Percentiles rank a stretch among this genome's conserved stretches.
Conservation (phyloP, 1,140 invertebrate species). For the Nephila pilipes region DNA sequence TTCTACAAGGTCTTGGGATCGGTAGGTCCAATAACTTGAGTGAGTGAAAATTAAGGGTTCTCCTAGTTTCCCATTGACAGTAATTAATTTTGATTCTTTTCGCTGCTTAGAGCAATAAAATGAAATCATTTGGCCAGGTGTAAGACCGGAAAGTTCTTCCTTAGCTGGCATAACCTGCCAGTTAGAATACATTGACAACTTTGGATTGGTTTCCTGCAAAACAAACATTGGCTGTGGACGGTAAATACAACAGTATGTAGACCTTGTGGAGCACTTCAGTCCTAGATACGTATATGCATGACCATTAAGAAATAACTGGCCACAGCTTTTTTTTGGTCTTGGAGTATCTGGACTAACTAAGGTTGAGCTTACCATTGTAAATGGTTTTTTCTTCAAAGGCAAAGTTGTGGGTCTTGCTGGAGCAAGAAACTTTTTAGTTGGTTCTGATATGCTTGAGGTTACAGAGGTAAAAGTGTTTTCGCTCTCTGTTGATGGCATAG, state of each 20-base stretch:
- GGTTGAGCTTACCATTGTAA: slow-evolving; percentile 80
- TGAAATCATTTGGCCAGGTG: slow-evolving; percentile 76
- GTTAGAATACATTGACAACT: slow-evolving; percentile 98
- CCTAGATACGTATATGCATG: slow-evolving; percentile 96
- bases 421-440: slow-evolving; percentile 65
- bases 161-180: slow-evolving; percentile 87
- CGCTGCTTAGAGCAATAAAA: slow-evolving; percentile 77
- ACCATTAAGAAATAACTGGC: slow-evolving; percentile 92
- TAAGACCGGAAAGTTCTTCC: slow-evolving; percentile 77
- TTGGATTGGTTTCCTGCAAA: slow-evolving; percentile 87
- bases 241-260: slow-evolving; percentile 94
- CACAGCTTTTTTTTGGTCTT: slow-evolving; percentile 91
- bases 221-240: slow-evolving; percentile 97
- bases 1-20: slow-evolving; percentile 66
- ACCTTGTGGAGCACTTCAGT: slow-evolving; percentile 92
- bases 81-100: slow-evolving; percentile 1
- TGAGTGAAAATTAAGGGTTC: slow-evolving; percentile 77
- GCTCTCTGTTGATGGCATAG: neutral
- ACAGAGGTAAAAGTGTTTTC: neutral
- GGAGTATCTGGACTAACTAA: slow-evolving; percentile 92
- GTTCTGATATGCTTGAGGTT: slow-evolving; percentile 52
- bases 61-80: slow-evolving; percentile 34
- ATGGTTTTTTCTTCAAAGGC: slow-evolving; percentile 75
- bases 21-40: slow-evolving; percentile 78
- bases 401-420: slow-evolving; percentile 75